Evolutionary conservation across 2,113 vertebrate species (phyloP), one percentile per base, ranked within the genome.

Genomic region (Cyphomyrus discorhynchus): DNA sequence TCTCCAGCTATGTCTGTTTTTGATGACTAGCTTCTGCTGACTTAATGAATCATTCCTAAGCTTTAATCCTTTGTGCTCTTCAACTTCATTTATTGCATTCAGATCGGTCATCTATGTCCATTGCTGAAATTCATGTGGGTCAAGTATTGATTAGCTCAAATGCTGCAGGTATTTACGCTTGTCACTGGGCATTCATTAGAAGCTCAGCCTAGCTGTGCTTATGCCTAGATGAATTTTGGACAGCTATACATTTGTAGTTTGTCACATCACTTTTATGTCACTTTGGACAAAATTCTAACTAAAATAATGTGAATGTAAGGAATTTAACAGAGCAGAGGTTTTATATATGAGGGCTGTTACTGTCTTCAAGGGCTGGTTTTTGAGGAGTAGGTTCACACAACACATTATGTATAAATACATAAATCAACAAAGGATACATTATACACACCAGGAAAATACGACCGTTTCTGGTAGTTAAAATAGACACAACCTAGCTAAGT

Each of bases 81-180:
- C 39, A 50, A 56, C 39, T 88, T 90, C 52, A 90, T 85, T 87
- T 53, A 88, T 87, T 89, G 83, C 87, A 85, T 90, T 88, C 85
- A 77, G 88, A 91, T 86, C 84, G 91, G 84, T 89, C 62, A 53
- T 66, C 85, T 77, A 74, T 56, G 62, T 50, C 88, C 85, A 90
- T 90, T 90, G 90, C 47, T 21, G 15, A 88, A 27, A 91, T 89
- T 42, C 27, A 83, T 15, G 45, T 42, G 84, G 91, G 83, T 89
- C 82, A 91, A 77, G 89, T 27, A 21, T 5, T 24, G 21, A 24
- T 8, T n/a, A n/a, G 56, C 56, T 62, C 7, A 62, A 24, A 62
- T 62, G 88, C 88, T 87, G 84, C 91, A 83, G 50, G 47, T 49
- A 49, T 49, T 49, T 49, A 1, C 3, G 47, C 47, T 49, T 49